Evolutionary conservation across 2,113 vertebrate genomes (phyloP), one percentile per base, ranked within the genome.

Genomic region (Centropristis striata): DNA sequence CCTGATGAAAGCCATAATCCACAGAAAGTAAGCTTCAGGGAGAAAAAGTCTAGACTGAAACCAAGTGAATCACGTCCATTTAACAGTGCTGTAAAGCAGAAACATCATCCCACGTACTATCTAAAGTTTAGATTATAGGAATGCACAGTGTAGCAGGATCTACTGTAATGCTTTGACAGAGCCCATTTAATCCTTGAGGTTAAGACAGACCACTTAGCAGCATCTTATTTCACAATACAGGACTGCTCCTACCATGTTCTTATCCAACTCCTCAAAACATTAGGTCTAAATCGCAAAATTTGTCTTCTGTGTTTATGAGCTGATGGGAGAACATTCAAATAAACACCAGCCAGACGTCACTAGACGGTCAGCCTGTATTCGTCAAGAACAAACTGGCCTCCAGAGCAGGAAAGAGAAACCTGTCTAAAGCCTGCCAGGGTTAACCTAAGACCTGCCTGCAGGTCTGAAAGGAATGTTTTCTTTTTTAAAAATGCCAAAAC

Each of bases 191-290:
- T 71, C 42, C 15, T 20, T 53, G 50, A 55, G 37, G 42, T 42
- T 55, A 54, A 58, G 71, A 80, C 54, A 57, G 36, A 46, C 41
- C 54, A 80, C 71, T 71, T 71, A n/a, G 37, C 25, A n/a, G 37
- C 25, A 27, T 78, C 67, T 15, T 7, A 37, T 76, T 85, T 81
- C 54, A 78, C 28, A 37, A 73, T 23, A 53, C 37, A 46, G 75
- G 18, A 44, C 50, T 37, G 28, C 15, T 78, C 32, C 46, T 32
- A 57, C 3, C 21, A 27, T 41, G 18, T 28, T 27, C 42, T 71
- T 53, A 60, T 71, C 28, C 46, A 80, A 42, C 18, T 39, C 20
- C 20, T 58, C 50, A 21, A 54, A 70, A 70, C 53, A 27, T 53
- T 8, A 18, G 28, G 32, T 44, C 46, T 71, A 21, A 74, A 70